phyloP scores from a whole-genome alignment of 1,140 invertebrate species.

The Melipona quadrifasciata region DNA sequence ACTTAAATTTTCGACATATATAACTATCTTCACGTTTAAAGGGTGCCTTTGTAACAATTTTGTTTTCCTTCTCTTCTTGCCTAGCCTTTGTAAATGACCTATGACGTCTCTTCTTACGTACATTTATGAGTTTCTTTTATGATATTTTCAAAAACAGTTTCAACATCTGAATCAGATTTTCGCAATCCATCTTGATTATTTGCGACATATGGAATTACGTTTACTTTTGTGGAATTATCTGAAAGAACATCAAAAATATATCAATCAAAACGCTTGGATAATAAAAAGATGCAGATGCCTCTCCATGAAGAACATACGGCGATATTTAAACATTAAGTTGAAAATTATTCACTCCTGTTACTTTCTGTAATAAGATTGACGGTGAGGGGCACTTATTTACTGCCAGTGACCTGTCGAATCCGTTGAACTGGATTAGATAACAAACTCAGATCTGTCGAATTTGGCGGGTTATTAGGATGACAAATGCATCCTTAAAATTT shows the following conservation, averaged over 20 bases:
- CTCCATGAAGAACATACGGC: constrained; percentile 94
- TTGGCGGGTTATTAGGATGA: too few species aligned
- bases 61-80: constrained; percentile 86
- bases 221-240: constrained; percentile 83
- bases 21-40: constrained; percentile 85
- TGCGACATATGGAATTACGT: too few species aligned
- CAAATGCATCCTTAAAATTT: too few species aligned
- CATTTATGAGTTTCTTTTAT: constrained; percentile 81
- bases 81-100: constrained; percentile 83
- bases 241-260: constrained; percentile 43
- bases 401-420: too few species aligned
- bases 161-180: constrained; percentile 86
- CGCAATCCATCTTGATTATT: constrained; percentile 84
- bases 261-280: background rate
- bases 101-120: constrained; percentile 85
- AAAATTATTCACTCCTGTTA: too few species aligned
- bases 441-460: too few species aligned
- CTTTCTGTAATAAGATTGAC: too few species aligned
- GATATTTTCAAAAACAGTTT: constrained; percentile 80
- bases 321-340: too few species aligned
- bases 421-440: too few species aligned
- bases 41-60: constrained; percentile 89
- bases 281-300: constrained; percentile 85
- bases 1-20: too few species aligned
- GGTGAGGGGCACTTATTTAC: too few species aligned